Base-by-base conservation (phyloP, 2,888 invertebrate species). In the Tenthredo notha region DNA sequence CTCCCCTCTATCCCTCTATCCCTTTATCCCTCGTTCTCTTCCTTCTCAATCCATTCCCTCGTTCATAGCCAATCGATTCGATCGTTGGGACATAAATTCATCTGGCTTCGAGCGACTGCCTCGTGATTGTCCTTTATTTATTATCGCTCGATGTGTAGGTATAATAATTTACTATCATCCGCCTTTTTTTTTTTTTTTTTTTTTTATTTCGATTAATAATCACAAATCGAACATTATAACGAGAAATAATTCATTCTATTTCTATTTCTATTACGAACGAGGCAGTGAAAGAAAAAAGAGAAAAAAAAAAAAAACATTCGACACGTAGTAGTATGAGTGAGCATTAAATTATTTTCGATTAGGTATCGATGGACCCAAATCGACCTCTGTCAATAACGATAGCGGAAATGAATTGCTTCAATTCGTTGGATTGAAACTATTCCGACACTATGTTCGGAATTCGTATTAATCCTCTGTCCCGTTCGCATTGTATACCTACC, bases 401-500 rank as follows among this genome's bases (percentile, higher is more conserved):
- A 88, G 87, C 86, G 89, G 87, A 90, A 91, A 91, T 90, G 89
- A 88, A 91, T 91, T 89, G 90, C 90, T 88, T 90, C 91, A 90
- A 91, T 91, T 91, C 91, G 77, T 29, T 89, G 89, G 90, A 89
- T 90, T 89, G 90, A 90, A 91, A 91, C 91, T 91, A 91, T 91
- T 90, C 88, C 88, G 89, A 89, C 90, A 90, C 91, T 89, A 90
- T 90, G 91, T 88, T 89, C 87, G 90, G 90, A 90, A 91, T 91
- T 90, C 89, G 90, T 90, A 90, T 90, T 91, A 91, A 91, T 90
- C 86, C 88, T 85, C 67, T 67, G 67, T 15, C 29, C 67, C 25
- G 72, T 74, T 43, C 72, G 43, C 12, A 43, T 43, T 43, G 40
- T 43, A 21, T 10, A 43, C 25, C 72, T 21, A 61, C 61, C 29